These are phyloP conservation scores for Rhyacophila brunnea DNA, from an alignment of 1,140 invertebrate genomes.

Conservation along the genomic window DNA sequence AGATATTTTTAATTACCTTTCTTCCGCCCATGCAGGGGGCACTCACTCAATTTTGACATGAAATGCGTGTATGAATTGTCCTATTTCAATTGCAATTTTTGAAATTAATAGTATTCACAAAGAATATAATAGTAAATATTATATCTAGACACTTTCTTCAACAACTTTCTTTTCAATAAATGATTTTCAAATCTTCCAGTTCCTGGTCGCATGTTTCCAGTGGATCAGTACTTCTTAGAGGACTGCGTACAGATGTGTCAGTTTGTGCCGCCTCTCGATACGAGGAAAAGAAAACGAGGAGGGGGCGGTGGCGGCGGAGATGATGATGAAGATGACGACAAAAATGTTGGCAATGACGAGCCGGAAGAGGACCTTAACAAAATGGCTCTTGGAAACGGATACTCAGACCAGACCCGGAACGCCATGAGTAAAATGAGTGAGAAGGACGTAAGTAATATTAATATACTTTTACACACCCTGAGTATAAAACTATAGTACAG, in stretches of 20 bases:
- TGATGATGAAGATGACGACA: slow-evolving; percentile 65
- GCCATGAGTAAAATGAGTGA: slow-evolving; percentile 79
- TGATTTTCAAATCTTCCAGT: too few species aligned
- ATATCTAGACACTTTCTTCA: too few species aligned
- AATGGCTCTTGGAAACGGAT: slow-evolving; percentile 51
- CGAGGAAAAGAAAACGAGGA: slow-evolving; percentile 63
- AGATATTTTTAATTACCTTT: too few species aligned
- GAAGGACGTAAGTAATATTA: slow-evolving; percentile 58
- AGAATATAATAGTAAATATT: too few species aligned
- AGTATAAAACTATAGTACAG: too few species aligned
- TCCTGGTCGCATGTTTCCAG: slow-evolving; percentile 76
- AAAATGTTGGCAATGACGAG: slow-evolving; percentile 56
- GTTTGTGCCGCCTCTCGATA: slow-evolving; percentile 74
- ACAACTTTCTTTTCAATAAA: too few species aligned
- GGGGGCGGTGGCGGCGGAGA: slow-evolving; percentile 42
- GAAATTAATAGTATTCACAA: too few species aligned
- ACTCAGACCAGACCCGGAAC: slow-evolving; percentile 63
- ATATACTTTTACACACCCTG: neutral
- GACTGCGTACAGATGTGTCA: slow-evolving; percentile 74
- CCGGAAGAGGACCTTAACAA: slow-evolving; percentile 81
- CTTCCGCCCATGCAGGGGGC: too few species aligned
- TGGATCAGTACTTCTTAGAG: slow-evolving; percentile 87
- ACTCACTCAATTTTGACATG: too few species aligned
- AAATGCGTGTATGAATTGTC: too few species aligned
- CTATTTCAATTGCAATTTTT: too few species aligned